A percentile compares a stretch with the other conserved stretches of the same genome.
Conservation (phyloP, 1,140 invertebrate species). For the Vanessa tameamea region DNA sequence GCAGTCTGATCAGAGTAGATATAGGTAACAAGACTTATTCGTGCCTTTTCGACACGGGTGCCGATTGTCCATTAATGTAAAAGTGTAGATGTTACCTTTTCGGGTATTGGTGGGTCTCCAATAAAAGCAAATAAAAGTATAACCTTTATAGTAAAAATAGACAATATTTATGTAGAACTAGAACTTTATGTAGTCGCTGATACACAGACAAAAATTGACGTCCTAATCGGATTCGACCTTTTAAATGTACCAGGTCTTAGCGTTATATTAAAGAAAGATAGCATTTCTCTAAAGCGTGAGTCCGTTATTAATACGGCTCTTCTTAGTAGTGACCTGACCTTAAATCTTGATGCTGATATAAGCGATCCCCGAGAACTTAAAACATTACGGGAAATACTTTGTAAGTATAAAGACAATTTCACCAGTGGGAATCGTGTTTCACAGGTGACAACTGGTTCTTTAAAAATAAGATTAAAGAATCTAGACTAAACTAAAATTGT, state of each 20-base stretch:
- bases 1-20: background rate
- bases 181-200: constrained; percentile 30
- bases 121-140: background rate
- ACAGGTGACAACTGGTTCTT: constrained; percentile 33
- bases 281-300: constrained; percentile 3
- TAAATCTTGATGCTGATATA: constrained; percentile 20
- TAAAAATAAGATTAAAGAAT: constrained; percentile 39
- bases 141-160: background rate
- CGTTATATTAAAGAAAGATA: constrained; percentile 19
- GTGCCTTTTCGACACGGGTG: constrained; percentile 35
- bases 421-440: constrained; percentile 34
- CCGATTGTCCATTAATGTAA: constrained; percentile 41
- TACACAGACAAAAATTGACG: constrained; percentile 33
- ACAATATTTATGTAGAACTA: background rate
- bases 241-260: constrained; percentile 40
- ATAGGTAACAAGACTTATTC: no score
- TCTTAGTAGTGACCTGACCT: background rate
- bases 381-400: constrained; percentile 20
- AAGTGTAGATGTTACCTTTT: constrained; percentile 13
- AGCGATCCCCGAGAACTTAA: background rate
- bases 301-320: constrained; percentile 16
- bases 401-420: constrained; percentile 33
- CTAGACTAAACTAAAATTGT: constrained; percentile 41
- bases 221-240: constrained; percentile 40
- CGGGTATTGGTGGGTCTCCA: constrained; percentile 17